Conservation (phyloP, 2,113 vertebrate species). For the Dipodomys ordii region DNA sequence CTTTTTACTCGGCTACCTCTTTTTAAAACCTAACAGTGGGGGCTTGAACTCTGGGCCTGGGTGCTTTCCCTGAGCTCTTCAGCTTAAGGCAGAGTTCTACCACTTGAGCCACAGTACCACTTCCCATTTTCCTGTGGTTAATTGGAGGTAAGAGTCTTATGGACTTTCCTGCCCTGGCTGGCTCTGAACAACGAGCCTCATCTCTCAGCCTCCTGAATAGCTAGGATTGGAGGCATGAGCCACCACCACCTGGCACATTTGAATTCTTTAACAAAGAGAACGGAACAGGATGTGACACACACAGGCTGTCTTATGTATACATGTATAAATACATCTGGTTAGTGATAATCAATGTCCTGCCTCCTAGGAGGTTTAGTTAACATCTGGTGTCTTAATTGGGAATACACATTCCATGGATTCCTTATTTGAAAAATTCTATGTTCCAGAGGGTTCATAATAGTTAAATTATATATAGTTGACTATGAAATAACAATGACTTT, state of each 20-base stretch:
- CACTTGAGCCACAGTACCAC: no score
- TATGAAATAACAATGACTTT: constrained; percentile 39
- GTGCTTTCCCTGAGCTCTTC: no score
- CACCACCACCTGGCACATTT: background rate
- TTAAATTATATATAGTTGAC: background rate
- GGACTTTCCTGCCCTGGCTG: no score
- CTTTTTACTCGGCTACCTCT: no score
- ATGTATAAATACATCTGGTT: constrained; percentile 11
- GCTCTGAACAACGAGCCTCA: no score
- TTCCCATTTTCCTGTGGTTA: no score
- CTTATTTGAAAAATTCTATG: constrained; percentile 43
- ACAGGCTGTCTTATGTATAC: background rate
- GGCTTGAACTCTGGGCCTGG: no score
- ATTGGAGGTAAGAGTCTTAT: no score
- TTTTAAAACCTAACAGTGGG: no score
- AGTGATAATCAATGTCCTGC: constrained; percentile 21
- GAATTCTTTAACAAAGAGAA: constrained; percentile 16
- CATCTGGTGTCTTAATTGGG: constrained; percentile 44
- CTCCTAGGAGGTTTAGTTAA: background rate
- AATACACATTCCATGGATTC: background rate
- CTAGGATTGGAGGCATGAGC: no score
- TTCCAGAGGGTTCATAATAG: background rate
- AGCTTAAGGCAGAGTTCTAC: no score
- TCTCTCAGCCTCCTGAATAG: no score
- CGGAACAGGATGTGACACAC: background rate